phyloP scores from a whole-genome alignment of 37 sponge, comb jelly and placozoan genomes.

The Beroe ovata region DNA sequence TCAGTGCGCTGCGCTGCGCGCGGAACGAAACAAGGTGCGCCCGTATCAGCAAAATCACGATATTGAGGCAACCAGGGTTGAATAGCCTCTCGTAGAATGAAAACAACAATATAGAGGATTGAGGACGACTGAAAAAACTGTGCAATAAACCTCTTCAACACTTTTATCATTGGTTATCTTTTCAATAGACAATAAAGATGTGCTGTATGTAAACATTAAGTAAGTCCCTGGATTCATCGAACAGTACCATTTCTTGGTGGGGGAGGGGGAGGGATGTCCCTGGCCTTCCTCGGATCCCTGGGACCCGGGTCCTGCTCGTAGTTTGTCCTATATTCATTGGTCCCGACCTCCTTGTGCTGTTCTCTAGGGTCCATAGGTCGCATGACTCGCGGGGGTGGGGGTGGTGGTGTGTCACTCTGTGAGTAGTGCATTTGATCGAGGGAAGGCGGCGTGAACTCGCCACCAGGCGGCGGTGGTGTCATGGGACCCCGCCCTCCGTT shows the following conservation, averaged over 20 bases:
- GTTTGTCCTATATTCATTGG: not conserved
- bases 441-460: not conserved
- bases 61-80: no score
- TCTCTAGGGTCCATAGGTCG: slow-evolving; percentile 7
- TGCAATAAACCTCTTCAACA: no score
- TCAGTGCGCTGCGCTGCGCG: no score
- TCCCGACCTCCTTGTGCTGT: not conserved
- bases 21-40: no score
- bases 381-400: slow-evolving; percentile 24
- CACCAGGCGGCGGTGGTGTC: not conserved
- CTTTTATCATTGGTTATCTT: no score
- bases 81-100: no score
- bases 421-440: not conserved
- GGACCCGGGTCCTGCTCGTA: slow-evolving; percentile 27
- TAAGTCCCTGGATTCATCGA: not conserved
- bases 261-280: slow-evolving; percentile 51
- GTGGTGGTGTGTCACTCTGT: slow-evolving; percentile 16
- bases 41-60: no score
- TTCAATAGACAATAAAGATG: no score
- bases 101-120: no score
- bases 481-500: not conserved
- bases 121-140: no score
- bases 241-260: slow-evolving; percentile 52
- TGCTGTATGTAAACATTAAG: no score
- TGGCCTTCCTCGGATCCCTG: slow-evolving; percentile 63